Conservation (phyloP, 1,140 invertebrate genomes). For the Zeugodacus cucurbitae region DNA sequence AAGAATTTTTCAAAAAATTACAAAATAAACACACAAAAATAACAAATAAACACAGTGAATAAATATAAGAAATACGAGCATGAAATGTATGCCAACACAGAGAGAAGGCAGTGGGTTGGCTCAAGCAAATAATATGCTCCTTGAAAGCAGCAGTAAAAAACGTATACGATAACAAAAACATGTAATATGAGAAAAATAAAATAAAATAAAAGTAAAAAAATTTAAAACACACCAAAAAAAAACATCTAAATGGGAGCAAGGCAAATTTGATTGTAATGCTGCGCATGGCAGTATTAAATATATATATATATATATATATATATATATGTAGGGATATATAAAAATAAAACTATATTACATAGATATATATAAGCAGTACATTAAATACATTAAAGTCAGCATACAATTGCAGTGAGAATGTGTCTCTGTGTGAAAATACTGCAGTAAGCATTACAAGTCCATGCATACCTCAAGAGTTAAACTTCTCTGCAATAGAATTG, state of each 20-base stretch:
- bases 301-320: no score
- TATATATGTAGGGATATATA: no score
- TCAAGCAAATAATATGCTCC: neutral
- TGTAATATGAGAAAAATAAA: neutral
- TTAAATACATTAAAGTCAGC: no score
- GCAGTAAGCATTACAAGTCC: neutral
- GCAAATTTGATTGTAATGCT: neutral
- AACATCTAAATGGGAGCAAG: slow-evolving; percentile 1
- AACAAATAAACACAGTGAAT: neutral
- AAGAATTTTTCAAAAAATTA: slow-evolving; percentile 4
- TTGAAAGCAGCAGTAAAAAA: neutral
- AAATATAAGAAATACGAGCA: neutral
- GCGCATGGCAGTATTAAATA: neutral
- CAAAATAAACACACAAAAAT: neutral
- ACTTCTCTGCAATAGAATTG: neutral
- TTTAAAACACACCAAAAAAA: neutral
- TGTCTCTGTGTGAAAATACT: neutral
- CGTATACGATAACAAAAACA: no score
- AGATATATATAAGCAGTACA: no score
- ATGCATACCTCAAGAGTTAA: neutral
- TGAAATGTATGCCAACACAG: neutral
- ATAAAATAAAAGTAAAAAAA: neutral
- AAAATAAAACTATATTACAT: no score
- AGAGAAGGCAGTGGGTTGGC: neutral
- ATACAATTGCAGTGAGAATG: neutral